Evolutionary conservation across 2,797 vertebrate genomes (phyloP).

Genomic region (Rousettus madagascariensis): DNA sequence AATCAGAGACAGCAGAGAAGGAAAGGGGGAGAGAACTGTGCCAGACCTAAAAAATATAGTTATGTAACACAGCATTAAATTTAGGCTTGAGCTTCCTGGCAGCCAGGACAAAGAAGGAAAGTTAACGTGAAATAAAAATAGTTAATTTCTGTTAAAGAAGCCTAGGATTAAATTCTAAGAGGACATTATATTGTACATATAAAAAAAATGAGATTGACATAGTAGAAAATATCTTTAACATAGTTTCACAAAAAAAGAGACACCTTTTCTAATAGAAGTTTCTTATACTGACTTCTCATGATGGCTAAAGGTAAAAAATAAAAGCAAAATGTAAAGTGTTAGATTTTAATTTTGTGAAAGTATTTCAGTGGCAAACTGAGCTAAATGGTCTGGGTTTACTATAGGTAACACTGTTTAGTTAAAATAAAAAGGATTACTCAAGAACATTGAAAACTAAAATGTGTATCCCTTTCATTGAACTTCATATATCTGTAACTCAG

Average conservation of each 20-base stretch:
- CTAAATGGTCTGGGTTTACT: neutral
- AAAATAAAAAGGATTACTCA: neutral
- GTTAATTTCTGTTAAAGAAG: neutral
- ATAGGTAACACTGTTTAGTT: neutral
- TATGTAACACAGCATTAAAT: neutral
- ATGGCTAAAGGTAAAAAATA: constrained; percentile 14
- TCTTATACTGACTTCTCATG: neutral
- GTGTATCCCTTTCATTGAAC: neutral
- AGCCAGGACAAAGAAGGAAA: neutral
- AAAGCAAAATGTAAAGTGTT: constrained; percentile 6
- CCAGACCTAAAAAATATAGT: neutral
- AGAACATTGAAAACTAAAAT: neutral
- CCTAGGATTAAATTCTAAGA: neutral
- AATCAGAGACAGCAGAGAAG: neutral
- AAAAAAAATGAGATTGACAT: neutral
- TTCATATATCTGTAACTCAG: neutral
- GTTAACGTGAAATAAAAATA: neutral
- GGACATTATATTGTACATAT: neutral
- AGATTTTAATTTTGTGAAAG: constrained; percentile 23
- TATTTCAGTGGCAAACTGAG: neutral
- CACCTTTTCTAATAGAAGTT: neutral
- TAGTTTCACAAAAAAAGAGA: neutral
- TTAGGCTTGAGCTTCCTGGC: neutral
- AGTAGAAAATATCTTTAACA: neutral
- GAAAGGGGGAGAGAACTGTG: neutral